Percentiles rank a stretch among this genome's conserved stretches.
These are phyloP conservation scores for Gymnocypris eckloni DNA, from an alignment of 2,797 vertebrate genomes.

Conservation along the genomic window DNA sequence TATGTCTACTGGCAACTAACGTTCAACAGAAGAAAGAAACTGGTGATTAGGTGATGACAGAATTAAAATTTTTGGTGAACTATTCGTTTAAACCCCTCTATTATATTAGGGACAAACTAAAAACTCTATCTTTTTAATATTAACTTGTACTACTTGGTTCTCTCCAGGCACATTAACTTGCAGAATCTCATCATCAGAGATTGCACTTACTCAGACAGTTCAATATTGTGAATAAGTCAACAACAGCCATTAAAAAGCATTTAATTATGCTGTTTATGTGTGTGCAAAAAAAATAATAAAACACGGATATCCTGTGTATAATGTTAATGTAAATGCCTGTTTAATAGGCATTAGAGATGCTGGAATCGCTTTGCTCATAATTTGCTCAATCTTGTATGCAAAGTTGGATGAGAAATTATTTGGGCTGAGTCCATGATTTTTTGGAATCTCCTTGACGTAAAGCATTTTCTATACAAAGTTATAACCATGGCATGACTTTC, in stretches of 20 bases:
- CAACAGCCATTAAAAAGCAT: neutral
- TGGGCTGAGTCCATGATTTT: neutral
- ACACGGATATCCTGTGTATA: neutral
- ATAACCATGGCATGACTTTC: neutral
- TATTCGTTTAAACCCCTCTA: neutral
- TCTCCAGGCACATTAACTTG: neutral
- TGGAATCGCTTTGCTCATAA: neutral
- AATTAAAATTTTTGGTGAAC: neutral
- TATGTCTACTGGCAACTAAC: neutral
- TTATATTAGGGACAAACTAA: neutral
- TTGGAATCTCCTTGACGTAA: neutral
- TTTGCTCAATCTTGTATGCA: neutral
- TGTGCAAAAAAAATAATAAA: neutral
- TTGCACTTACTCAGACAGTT: neutral
- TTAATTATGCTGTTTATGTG: neutral
- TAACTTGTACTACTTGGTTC: neutral
- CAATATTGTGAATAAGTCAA: neutral
- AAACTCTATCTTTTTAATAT: neutral
- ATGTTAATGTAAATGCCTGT: neutral
- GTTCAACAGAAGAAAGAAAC: neutral
- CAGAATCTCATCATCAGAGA: neutral
- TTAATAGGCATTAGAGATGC: neutral
- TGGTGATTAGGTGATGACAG: neutral
- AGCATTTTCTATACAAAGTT: neutral
- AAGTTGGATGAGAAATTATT: neutral